Base-by-base conservation (phyloP, 2,888 invertebrate genomes). In the Augiades crinisus region DNA sequence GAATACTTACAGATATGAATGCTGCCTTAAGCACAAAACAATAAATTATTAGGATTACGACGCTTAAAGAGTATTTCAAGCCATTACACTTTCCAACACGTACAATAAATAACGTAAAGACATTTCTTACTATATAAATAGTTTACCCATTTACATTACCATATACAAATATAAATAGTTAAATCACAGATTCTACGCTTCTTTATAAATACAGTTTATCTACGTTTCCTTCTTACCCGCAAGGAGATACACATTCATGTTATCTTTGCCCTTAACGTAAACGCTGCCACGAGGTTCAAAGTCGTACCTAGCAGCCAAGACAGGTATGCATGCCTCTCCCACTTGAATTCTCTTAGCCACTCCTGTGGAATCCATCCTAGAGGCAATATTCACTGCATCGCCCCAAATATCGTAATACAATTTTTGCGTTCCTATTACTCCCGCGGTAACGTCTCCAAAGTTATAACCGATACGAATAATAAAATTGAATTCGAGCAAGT, bases 351-450 rank as follows among this genome's bases (percentile, higher is more conserved):
- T 90, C 53, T 96, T 95, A 2, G 94, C 92, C 6, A 98, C 93
- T 0, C 99, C 99, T 0, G 98, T 99, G 0, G 97, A 96, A 79
- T 99, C 99, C 99, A 99, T 99, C 47, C 99, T 91, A 5, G 97
- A 97, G 0, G 99, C 97, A 53, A 99, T 98, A 78, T 99, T 99
- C 0, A 99, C 99, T 0, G 99, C 97, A 78, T 99, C 99, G 0
- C 99, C 99, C 99, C 99, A 99, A 65, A 99, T 99, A 78, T 99
- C 99, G 68, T 98, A 99, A 77, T 97, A 96, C 55, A 99, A 88
- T 74, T 99, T 99, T 1, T 96, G 96, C 5, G 98, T 98, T 0
- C 99, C 99, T 47, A 99, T 98, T 2, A 99, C 96, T 1, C 98
- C 98, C 0, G 99, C 98, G 0, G 98, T 98, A 0, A 99, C 98